Evolutionary conservation across 2,797 vertebrate genomes (phyloP), one percentile per base, ranked within the genome.

Genomic region (Synaphobranchus kaupii): DNA sequence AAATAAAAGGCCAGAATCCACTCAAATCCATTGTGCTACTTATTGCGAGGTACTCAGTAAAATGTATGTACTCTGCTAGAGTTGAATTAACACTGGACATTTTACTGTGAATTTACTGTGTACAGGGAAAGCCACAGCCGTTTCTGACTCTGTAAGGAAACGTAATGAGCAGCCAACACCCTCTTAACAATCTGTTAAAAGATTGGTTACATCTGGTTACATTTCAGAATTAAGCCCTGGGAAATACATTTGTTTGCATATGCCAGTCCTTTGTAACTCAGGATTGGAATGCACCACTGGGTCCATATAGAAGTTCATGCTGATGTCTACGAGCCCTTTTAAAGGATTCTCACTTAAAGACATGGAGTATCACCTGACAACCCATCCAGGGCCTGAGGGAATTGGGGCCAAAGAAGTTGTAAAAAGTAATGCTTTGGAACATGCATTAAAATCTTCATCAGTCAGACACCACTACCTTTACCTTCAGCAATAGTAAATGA

Each of bases 371-470:
- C 76, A 47, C 20, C 76, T 25, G 34, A 39, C 20, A 47, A 47
- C 12, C 20, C 9, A 78, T 20, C 44, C 15, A 12, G 8, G 0
- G 15, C 44, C 76, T 4, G 13, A 80, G 76, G 15, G 39, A 5
- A 22, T 48, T 20, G n/a, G 76, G 76, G 39, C 4, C 8, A 25
- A 80, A 80, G 76, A 48, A 44, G 76, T 25, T 47, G 44, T 80
- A 80, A 80, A 80, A 80, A 48, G 76, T 44, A 22, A 80, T 48
- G 34, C 76, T 80, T 47, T 80, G 9, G 22, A 80, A 80, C 22
- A 48, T 80, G 22, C 44, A 80, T 80, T 80, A 80, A 44, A 80
- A 44, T 80, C 39, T 15, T 80, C 5, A 80, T 80, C 76, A 80
- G 39, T 44, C 17, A 47, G 76, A 25, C 15, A 22, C 76, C 44